Conservation (phyloP, 2,888 invertebrate genomes). For the Thumatha senex region DNA sequence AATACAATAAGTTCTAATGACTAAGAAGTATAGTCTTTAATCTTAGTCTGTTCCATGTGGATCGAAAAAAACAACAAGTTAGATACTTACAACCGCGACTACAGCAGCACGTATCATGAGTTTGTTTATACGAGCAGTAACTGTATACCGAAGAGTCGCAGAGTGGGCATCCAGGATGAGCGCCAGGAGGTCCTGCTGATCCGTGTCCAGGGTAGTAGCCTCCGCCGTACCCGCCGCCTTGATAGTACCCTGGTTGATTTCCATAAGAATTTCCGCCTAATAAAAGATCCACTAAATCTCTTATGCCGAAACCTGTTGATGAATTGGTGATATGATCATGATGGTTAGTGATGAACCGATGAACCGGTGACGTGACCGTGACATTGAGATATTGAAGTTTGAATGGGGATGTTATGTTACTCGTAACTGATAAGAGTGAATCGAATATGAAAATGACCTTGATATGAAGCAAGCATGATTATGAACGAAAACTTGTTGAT, state of each 20-base stretch:
- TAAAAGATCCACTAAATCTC: slow-evolving; percentile 76
- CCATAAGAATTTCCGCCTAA: slow-evolving; percentile 70
- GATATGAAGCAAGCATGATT: too few relatives aligned
- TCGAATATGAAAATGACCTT: too few relatives aligned
- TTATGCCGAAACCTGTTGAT: slow-evolving; percentile 76
- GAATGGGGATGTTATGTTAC: too few relatives aligned
- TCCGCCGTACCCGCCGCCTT: slow-evolving; percentile 36
- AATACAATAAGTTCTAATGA: too few relatives aligned
- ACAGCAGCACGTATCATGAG: slow-evolving; percentile 91
- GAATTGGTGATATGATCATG: slow-evolving; percentile 50
- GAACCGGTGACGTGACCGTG: slow-evolving; percentile 5
- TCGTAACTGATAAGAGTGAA: too few relatives aligned
- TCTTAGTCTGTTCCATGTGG: too few relatives aligned
- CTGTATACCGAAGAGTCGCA: slow-evolving; percentile 91
- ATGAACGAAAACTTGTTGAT: too few relatives aligned
- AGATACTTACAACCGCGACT: slow-evolving; percentile 74
- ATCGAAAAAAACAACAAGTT: too few relatives aligned
- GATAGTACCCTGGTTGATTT: slow-evolving; percentile 42
- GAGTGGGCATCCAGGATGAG: slow-evolving; percentile 85
- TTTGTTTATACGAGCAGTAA: slow-evolving; percentile 89
- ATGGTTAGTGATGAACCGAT: slow-evolving; percentile 35
- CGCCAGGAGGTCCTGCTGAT: slow-evolving; percentile 66
- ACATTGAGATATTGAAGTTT: too few relatives aligned
- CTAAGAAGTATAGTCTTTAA: too few relatives aligned
- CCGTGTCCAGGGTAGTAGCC: slow-evolving; percentile 41